A percentile compares a stretch with the other conserved stretches of the same genome.
phyloP scores from a whole-genome alignment of 2,113 vertebrate species.

The Myocastor coypus region DNA sequence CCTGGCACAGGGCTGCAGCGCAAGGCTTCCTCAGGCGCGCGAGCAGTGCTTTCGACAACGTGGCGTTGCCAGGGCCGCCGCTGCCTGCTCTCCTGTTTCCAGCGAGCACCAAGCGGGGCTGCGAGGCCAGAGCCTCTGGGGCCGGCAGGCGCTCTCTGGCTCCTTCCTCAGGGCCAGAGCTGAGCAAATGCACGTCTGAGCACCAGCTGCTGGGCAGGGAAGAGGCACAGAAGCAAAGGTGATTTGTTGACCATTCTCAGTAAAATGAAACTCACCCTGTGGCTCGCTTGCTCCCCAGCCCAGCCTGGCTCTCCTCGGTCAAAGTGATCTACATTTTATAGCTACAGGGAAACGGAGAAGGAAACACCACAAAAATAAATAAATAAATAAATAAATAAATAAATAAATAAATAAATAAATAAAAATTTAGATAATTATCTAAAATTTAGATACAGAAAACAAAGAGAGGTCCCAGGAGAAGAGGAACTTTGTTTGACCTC shows the following conservation, averaged over 20 bases:
- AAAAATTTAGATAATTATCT: not conserved
- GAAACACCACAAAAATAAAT: not conserved
- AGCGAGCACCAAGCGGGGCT: slow-evolving; percentile 72
- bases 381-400: too few species aligned
- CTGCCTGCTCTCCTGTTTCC: slow-evolving; percentile 62
- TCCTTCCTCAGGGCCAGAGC: slow-evolving; percentile 61
- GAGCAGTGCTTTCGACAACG: slow-evolving; percentile 80
- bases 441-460: slow-evolving; percentile 64
- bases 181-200: slow-evolving; percentile 13
- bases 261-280: slow-evolving; percentile 71
- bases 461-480: slow-evolving; percentile 30
- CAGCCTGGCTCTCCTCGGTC: not conserved
- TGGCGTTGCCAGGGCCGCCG: slow-evolving; percentile 25
- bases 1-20: slow-evolving; percentile 85
- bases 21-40: slow-evolving; percentile 67
- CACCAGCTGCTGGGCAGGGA: not conserved
- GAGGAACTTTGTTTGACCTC: slow-evolving; percentile 73
- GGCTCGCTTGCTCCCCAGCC: slow-evolving; percentile 73
- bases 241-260: slow-evolving; percentile 49
- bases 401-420: not conserved
- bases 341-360: not conserved
- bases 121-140: slow-evolving; percentile 72
- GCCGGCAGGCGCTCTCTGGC: slow-evolving; percentile 55
- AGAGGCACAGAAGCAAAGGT: not conserved
- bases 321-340: not conserved